Evolutionary conservation across 2,888 invertebrate species (phyloP).

Genomic region (Panopea generosa): DNA sequence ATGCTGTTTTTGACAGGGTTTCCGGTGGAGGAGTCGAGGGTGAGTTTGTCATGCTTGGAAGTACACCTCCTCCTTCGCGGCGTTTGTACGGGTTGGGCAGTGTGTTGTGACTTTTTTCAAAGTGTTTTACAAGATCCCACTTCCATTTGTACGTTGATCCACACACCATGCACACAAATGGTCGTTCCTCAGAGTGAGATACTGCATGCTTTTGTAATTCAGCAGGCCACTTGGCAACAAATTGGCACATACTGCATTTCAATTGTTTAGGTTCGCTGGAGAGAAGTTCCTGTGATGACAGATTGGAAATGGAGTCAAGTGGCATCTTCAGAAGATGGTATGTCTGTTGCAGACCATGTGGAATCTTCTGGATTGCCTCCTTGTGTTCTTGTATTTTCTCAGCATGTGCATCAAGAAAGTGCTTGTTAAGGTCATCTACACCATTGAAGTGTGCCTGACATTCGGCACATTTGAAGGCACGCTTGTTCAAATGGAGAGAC

Average conservation of each 20-base stretch:
- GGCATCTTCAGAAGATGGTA: constrained; percentile 81
- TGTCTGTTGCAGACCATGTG: constrained; percentile 80
- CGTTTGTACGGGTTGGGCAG: constrained; percentile 84
- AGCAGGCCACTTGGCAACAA: constrained; percentile 83
- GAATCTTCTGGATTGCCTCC: constrained; percentile 80
- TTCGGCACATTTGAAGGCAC: constrained; percentile 81
- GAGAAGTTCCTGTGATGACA: constrained; percentile 71
- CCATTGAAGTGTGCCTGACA: constrained; percentile 81
- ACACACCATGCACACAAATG: constrained; percentile 83
- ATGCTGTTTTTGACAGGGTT: constrained; percentile 60
- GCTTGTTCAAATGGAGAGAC: constrained; percentile 77
- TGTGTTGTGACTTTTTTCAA: constrained; percentile 82
- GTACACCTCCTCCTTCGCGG: constrained; percentile 70
- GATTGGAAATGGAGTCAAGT: constrained; percentile 73
- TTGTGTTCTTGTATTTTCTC: constrained; percentile 78
- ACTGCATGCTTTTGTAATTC: constrained; percentile 84
- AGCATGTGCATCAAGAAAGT: constrained; percentile 80
- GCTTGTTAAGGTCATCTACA: constrained; percentile 82
- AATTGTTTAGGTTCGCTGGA: constrained; percentile 75
- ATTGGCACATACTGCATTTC: constrained; percentile 83
- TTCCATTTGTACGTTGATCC: constrained; percentile 84
- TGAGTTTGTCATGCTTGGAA: constrained; percentile 26
- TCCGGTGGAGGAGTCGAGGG: constrained; percentile 54
- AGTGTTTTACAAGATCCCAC: constrained; percentile 85
- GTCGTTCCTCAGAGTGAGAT: constrained; percentile 83